phyloP scores from a whole-genome alignment of 2,797 vertebrate genomes.

The Melanotaenia pygmaea region DNA sequence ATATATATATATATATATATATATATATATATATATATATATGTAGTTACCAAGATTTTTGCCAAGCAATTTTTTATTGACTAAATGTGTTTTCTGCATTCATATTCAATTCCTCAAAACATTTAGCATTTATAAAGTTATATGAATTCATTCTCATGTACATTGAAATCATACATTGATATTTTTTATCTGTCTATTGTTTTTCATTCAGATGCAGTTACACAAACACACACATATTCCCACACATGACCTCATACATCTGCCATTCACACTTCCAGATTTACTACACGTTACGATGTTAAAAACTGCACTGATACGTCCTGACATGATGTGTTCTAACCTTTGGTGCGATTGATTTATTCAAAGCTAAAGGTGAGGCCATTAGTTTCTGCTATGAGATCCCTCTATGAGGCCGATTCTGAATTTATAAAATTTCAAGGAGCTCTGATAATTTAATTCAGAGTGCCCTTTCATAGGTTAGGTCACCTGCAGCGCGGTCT shows the following conservation, averaged over 20 bases:
- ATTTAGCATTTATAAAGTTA: too few relatives aligned
- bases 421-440: constrained; percentile 88
- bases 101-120: too few relatives aligned
- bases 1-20: too few relatives aligned
- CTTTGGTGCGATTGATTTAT: constrained; percentile 84
- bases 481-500: constrained; percentile 85
- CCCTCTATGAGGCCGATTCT: constrained; percentile 79
- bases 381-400: constrained; percentile 79
- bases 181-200: too few relatives aligned
- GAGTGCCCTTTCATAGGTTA: constrained; percentile 90
- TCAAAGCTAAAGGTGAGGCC: constrained; percentile 83
- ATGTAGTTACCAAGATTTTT: too few relatives aligned
- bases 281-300: constrained; percentile 66
- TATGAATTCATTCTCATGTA: too few relatives aligned
- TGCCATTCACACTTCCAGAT: constrained; percentile 57
- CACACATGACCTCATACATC: constrained; percentile 45
- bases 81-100: too few relatives aligned
- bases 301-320: constrained; percentile 74
- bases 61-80: too few relatives aligned
- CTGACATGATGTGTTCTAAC: constrained; percentile 79
- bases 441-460: constrained; percentile 88
- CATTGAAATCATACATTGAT: neutral
- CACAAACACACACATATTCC: constrained; percentile 17
- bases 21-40: too few relatives aligned
- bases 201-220: neutral